Evolutionary conservation across 2,113 vertebrate species (phyloP).

Genomic region (Mionectes macconnelli): DNA sequence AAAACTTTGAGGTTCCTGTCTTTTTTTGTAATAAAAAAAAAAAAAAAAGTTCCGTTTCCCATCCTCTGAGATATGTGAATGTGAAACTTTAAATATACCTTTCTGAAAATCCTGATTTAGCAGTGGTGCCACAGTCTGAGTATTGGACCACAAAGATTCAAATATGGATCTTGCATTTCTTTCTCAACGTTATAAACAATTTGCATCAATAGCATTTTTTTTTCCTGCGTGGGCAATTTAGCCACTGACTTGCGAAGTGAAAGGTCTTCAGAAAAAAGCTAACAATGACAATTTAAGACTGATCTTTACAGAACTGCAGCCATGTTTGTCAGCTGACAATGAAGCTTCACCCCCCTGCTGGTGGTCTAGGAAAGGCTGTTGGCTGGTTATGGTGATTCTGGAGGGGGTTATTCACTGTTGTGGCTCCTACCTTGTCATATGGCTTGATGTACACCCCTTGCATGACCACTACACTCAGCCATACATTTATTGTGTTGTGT

Average conservation of each 20-base stretch:
- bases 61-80: background rate
- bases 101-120: background rate
- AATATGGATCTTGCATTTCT: background rate
- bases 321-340: rapidly evolving
- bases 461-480: rapidly evolving
- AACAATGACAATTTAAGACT: background rate
- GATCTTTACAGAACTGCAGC: background rate
- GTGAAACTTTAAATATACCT: background rate
- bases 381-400: background rate
- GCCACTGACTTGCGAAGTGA: background rate
- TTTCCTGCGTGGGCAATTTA: background rate
- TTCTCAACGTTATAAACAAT: background rate
- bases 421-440: no score
- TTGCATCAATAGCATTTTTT: background rate
- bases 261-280: background rate
- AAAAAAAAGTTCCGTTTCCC: background rate
- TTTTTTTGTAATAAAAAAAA: background rate
- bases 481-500: rapidly evolving
- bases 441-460: background rate
- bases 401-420: background rate
- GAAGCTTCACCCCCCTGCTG: background rate
- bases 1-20: background rate
- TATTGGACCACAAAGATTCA: background rate
- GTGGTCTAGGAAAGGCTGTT: background rate
- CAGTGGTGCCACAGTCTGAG: background rate